These are phyloP conservation scores for Glareola pratincola DNA, from an alignment of 2,113 vertebrate species.

Conservation along the genomic window DNA sequence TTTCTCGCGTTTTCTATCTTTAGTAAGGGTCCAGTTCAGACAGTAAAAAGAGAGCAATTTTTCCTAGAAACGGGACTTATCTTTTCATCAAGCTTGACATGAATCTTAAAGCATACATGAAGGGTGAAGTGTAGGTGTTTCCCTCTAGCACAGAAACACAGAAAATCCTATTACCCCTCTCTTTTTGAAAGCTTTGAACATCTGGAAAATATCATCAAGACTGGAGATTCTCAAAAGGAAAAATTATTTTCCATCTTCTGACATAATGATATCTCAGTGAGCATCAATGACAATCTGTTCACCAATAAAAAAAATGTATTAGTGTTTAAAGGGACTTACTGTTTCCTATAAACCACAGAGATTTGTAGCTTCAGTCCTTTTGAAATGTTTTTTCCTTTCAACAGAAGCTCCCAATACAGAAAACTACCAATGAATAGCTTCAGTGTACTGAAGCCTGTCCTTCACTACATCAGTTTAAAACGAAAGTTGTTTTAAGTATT, in stretches of 20 bases:
- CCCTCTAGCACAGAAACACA: background rate
- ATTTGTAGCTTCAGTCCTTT: background rate
- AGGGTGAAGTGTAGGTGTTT: background rate
- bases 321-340: background rate
- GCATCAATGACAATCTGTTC: background rate
- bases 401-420: background rate
- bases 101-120: background rate
- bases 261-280: background rate
- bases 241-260: background rate
- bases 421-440: background rate
- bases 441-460: background rate
- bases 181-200: background rate
- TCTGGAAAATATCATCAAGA: background rate
- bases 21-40: background rate
- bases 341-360: background rate
- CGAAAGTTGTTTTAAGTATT: background rate
- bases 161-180: background rate
- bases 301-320: background rate
- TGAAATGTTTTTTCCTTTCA: background rate
- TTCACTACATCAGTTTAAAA: background rate
- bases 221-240: background rate
- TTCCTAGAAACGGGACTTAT: background rate
- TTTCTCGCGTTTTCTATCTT: background rate
- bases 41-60: background rate
- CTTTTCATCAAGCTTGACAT: background rate